phyloP scores from a whole-genome alignment of 2,113 vertebrate species.

The Entelurus aequoreus region DNA sequence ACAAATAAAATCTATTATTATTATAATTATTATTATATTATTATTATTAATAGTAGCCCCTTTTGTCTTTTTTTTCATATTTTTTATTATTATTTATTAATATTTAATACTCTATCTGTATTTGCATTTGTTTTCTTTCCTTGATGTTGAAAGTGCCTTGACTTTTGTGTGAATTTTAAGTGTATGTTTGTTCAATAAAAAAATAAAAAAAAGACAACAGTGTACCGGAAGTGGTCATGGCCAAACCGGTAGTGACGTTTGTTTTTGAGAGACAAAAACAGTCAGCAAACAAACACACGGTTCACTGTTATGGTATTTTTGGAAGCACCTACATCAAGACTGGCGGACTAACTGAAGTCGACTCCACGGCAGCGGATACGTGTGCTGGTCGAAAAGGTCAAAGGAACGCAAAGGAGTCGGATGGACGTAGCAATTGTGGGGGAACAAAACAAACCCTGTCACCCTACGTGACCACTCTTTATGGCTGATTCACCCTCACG shows the following conservation, averaged over 20 bases:
- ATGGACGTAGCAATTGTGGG: constrained; percentile 36
- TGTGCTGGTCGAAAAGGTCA: not conserved
- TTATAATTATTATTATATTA: too few species aligned
- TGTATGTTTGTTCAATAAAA: too few species aligned
- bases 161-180: too few species aligned
- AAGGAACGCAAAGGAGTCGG: constrained; percentile 14
- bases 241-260: constrained; percentile 70
- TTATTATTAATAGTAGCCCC: too few species aligned
- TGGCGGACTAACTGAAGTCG: not conserved
- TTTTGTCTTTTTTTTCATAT: too few species aligned
- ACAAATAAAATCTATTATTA: too few species aligned
- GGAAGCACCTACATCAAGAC: constrained; percentile 14
- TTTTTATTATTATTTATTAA: too few species aligned
- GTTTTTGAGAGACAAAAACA: constrained; percentile 70
- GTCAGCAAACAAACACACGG: constrained; percentile 17
- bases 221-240: constrained; percentile 30
- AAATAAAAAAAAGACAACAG: not conserved
- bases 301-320: constrained; percentile 33
- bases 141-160: too few species aligned
- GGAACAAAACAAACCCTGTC: constrained; percentile 63
- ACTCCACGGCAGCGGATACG: not conserved
- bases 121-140: too few species aligned
- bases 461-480: constrained; percentile 45
- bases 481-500: constrained; percentile 61
- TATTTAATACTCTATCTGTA: too few species aligned